Conservation (phyloP, 2,888 invertebrate genomes). For the Poecilus cupreus region DNA sequence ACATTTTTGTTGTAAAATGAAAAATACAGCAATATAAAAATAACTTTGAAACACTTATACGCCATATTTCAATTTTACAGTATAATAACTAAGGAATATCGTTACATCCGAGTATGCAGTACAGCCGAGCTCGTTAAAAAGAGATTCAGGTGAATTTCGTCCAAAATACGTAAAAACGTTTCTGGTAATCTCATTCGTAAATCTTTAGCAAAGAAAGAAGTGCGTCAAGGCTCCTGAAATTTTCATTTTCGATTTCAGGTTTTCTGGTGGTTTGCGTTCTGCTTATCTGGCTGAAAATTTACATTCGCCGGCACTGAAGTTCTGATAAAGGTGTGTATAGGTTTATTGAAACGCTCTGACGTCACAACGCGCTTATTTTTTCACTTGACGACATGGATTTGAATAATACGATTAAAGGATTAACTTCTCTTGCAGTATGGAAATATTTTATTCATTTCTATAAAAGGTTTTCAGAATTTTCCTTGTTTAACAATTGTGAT, state of each 20-base stretch:
- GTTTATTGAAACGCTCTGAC: constrained; percentile 21
- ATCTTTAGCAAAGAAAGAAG: background rate
- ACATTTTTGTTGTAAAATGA: too few relatives aligned
- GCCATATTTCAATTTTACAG: too few relatives aligned
- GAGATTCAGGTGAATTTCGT: too few relatives aligned
- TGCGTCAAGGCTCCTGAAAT: background rate
- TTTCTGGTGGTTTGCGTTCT: constrained; percentile 22
- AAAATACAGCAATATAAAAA: too few relatives aligned
- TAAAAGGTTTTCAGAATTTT: too few relatives aligned
- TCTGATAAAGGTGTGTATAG: constrained; percentile 33
- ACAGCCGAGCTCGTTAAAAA: too few relatives aligned
- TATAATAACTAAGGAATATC: too few relatives aligned
- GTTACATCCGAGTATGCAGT: too few relatives aligned
- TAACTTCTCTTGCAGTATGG: background rate
- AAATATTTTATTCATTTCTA: too few relatives aligned
- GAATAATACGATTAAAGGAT: constrained; percentile 28
- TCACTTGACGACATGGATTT: constrained; percentile 6
- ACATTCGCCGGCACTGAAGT: constrained; percentile 10
- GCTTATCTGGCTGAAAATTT: constrained; percentile 34
- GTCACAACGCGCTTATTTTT: background rate
- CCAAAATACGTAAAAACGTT: background rate
- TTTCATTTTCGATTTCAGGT: constrained; percentile 32
- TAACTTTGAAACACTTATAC: too few relatives aligned
- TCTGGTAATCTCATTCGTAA: background rate
- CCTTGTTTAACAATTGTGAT: too few relatives aligned